Base-by-base conservation (phyloP, 2,113 vertebrate genomes). In the Typhlomys cinereus region DNA sequence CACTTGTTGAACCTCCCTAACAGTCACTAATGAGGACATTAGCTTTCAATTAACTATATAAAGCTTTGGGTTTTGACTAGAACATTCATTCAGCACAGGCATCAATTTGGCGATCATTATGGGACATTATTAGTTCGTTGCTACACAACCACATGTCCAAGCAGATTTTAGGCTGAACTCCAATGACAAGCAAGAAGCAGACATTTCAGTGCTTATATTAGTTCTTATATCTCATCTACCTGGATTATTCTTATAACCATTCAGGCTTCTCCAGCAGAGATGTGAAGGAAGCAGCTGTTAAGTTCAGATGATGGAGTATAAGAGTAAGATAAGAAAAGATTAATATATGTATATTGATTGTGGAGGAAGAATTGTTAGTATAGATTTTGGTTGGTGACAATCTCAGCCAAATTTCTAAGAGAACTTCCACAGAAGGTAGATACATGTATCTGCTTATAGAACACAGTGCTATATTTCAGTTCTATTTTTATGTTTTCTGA, bases 11-110 rank as follows among this genome's bases (percentile, higher is more conserved):
- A 74, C 41, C 73, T 95, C 25, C 39, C 31, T 85, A 74, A 80
- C 64, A 94, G 59, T 48, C 64, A 52, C 85, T 94, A 95, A 95
- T 89, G 81, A 90, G 94, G 66, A 95, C 88, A 96, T 95, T 96
- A 96, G 95, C 69, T 96, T 95, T 96, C 93, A 96, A 95, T 96
- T 96, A 96, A 92, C 90, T 95, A 88, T 85, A 89, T 85, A 94
- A 95, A 94, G 84, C 93, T 94, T 85, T 94, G 88, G 23, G 69
- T 92, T 96, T 91, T 73, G 89, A 88, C 73, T 82, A 82, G 69
- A 89, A 89, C 74, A 79, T 85, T 95, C 88, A 94, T 90, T 95
- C 85, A 88, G 41, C 36, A 81, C 29, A 93, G 90, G 66, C 88
- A 91, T 91, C 90, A 96, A 93, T 97, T 96, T 95, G 88, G 82